Conservation (phyloP, 92 coral and sea anemone species). For the Palythoa grandis region DNA sequence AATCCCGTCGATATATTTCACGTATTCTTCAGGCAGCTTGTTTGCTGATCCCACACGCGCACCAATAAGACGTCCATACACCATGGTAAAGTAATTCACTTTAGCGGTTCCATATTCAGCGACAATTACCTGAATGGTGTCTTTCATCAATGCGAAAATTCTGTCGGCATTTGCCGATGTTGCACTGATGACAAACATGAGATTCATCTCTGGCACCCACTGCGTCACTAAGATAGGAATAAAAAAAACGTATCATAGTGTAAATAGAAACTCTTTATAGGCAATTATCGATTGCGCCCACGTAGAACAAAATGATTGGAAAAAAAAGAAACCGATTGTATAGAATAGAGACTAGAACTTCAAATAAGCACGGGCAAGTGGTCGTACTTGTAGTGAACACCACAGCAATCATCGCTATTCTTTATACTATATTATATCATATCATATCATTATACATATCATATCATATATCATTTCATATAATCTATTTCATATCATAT, state of each 20-base stretch:
- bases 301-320: neutral
- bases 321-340: no score
- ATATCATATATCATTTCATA: no score
- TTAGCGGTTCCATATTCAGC: constrained; percentile 77
- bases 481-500: no score
- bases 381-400: no score
- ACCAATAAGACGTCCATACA: constrained; percentile 73
- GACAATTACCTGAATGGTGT: constrained; percentile 72
- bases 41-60: constrained; percentile 60
- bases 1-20: constrained; percentile 50
- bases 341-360: no score
- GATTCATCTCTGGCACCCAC: constrained; percentile 69
- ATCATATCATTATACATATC: no score
- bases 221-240: constrained; percentile 52
- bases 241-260: neutral
- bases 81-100: constrained; percentile 75
- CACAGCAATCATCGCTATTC: no score
- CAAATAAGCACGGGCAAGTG: no score
- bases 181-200: constrained; percentile 84
- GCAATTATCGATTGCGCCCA: neutral
- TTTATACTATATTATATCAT: no score
- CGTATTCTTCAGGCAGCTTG: constrained; percentile 47
- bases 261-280: neutral
- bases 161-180: constrained; percentile 52
- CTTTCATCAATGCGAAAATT: constrained; percentile 68